These are phyloP conservation scores for Hippoglossus stenolepis DNA, from an alignment of 2,113 vertebrate species.

Conservation along the genomic window DNA sequence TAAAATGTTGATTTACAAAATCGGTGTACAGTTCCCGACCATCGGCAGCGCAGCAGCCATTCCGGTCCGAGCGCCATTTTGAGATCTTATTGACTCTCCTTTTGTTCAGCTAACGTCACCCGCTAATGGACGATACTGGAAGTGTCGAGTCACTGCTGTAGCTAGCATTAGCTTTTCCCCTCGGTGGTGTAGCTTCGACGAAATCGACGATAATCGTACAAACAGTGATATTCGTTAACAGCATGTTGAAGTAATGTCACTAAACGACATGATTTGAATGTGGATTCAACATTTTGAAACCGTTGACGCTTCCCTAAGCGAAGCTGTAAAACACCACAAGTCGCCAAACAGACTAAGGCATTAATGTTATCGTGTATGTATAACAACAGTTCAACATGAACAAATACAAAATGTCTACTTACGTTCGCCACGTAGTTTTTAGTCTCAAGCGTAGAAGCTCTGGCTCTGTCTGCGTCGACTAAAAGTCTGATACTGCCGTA, in stretches of 20 bases:
- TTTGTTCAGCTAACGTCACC: conserved; percentile 60
- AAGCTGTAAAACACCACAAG: too few species aligned
- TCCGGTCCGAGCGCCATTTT: conserved; percentile 71
- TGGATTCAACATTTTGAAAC: too few species aligned
- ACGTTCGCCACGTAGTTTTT: too few species aligned
- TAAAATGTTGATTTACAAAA: too few species aligned
- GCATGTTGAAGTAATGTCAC: not conserved
- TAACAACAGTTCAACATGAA: too few species aligned
- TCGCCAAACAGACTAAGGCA: too few species aligned
- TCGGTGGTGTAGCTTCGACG: too few species aligned
- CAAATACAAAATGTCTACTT: too few species aligned
- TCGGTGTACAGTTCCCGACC: fast-evolving
- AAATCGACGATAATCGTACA: not conserved
- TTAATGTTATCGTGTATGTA: too few species aligned
- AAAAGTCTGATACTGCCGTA: not conserved
- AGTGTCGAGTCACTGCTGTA: conserved; percentile 56
- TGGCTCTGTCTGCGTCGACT: fast-evolving
- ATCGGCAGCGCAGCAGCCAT: conserved; percentile 9
- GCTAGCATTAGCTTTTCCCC: not conserved
- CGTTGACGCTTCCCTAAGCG: too few species aligned
- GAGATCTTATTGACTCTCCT: conserved; percentile 53
- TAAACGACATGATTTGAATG: too few species aligned
- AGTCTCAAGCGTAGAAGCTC: fast-evolving
- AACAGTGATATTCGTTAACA: not conserved
- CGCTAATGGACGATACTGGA: conserved; percentile 65